These are phyloP conservation scores for Eledona agricola DNA, from an alignment of 2,888 invertebrate genomes.

Conservation along the genomic window DNA sequence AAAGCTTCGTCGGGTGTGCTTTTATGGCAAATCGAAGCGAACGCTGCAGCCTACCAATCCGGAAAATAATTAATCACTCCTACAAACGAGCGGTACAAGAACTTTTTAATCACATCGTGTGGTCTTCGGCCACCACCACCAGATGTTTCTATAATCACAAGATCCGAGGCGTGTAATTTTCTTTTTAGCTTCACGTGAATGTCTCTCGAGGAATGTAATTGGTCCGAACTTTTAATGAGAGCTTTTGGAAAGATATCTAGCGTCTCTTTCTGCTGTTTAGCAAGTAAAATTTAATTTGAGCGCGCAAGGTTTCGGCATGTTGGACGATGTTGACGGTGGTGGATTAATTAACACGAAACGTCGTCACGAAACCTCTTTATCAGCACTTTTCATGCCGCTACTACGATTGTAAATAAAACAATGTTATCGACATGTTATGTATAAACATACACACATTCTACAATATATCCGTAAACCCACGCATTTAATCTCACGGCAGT, in stretches of 20 bases:
- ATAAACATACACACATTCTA: slow-evolving; percentile 9
- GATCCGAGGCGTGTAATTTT: slow-evolving; percentile 16
- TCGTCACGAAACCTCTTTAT: slow-evolving; percentile 23
- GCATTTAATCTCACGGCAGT: slow-evolving; percentile 5
- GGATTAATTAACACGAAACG: slow-evolving; percentile 26
- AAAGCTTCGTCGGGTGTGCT: background rate
- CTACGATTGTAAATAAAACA: slow-evolving; percentile 12
- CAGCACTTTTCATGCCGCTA: slow-evolving; percentile 19
- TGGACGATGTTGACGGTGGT: slow-evolving; percentile 18
- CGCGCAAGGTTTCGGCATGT: slow-evolving; percentile 14
- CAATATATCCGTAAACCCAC: slow-evolving; percentile 13
- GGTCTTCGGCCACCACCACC: slow-evolving; percentile 5
- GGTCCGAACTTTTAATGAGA: slow-evolving; percentile 26
- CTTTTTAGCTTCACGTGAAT: slow-evolving; percentile 12
- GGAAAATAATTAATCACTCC: slow-evolving; percentile 10
- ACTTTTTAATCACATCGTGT: slow-evolving; percentile 8
- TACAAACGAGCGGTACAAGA: slow-evolving; percentile 4
- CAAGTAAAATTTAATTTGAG: slow-evolving; percentile 33
- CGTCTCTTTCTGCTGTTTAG: slow-evolving; percentile 21
- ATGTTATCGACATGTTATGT: slow-evolving; percentile 20
- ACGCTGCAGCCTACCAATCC: background rate
- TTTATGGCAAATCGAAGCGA: slow-evolving; percentile 9
- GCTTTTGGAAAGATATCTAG: slow-evolving; percentile 9
- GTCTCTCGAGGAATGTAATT: slow-evolving; percentile 1
- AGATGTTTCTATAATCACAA: slow-evolving; percentile 18